Evolutionary conservation across 2,888 invertebrate species (phyloP).

Genomic region (Eilema depressum): DNA sequence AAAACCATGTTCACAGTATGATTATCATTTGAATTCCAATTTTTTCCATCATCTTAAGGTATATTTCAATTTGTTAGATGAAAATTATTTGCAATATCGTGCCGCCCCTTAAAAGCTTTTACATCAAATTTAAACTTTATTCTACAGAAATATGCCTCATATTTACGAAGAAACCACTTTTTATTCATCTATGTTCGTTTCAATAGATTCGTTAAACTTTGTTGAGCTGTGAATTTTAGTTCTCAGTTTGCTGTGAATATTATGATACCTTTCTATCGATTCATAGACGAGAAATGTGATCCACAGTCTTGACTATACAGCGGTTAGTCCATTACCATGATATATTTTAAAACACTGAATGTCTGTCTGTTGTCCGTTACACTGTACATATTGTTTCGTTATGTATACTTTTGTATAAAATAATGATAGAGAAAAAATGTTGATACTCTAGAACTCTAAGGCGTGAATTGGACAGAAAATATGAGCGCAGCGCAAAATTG

Average conservation of each 20-base stretch:
- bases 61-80: too few relatives aligned
- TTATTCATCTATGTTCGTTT: background rate
- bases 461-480: too few relatives aligned
- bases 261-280: background rate
- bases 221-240: background rate
- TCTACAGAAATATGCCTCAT: background rate
- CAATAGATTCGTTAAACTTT: background rate
- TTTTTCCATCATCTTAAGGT: too few relatives aligned
- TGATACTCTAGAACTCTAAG: background rate
- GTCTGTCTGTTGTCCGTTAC: slow-evolving; percentile 44
- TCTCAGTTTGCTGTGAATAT: background rate
- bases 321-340: background rate
- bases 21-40: too few relatives aligned
- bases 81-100: too few relatives aligned
- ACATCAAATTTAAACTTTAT: background rate
- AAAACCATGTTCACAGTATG: too few relatives aligned
- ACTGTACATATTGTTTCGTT: slow-evolving; percentile 38
- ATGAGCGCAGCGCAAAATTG: too few relatives aligned
- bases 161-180: background rate
- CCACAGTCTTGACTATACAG: background rate
- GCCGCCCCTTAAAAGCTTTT: too few relatives aligned
- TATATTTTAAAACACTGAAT: slow-evolving; percentile 50
- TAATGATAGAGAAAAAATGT: background rate
- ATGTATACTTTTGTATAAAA: background rate
- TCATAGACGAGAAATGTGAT: background rate